Evolutionary conservation across 2,113 vertebrate species (phyloP).

Genomic region (Nesogale talazaci): DNA sequence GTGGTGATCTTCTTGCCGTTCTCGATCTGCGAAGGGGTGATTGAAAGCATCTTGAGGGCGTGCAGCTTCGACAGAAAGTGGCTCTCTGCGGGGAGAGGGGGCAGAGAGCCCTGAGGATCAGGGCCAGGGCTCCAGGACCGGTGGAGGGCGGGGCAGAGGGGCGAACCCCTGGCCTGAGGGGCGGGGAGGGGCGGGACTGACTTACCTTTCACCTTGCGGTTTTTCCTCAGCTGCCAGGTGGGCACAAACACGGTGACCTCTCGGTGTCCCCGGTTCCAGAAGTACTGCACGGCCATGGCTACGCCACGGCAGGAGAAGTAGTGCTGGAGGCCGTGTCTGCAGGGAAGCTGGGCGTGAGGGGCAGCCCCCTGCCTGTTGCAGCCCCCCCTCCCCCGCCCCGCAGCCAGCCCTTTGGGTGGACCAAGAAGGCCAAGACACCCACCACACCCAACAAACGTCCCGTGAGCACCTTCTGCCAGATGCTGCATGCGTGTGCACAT

Average conservation of each 20-base stretch:
- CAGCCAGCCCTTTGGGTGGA: not conserved
- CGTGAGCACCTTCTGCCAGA: not conserved
- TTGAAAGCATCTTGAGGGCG: conserved; percentile 89
- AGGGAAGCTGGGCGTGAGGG: not conserved
- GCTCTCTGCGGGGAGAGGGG: conserved; percentile 85
- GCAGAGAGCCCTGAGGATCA: conserved; percentile 1
- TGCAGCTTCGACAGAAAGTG: conserved; percentile 89
- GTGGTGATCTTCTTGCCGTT: conserved; percentile 90
- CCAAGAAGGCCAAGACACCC: not conserved
- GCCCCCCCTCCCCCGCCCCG: not conserved
- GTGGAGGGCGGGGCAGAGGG: not conserved
- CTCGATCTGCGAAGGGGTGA: conserved; percentile 92
- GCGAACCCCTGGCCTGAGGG: not conserved
- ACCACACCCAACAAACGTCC: not conserved
- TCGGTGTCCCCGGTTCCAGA: conserved; percentile 93
- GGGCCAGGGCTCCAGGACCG: not conserved
- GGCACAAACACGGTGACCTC: conserved; percentile 90
- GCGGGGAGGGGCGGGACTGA: accelerated
- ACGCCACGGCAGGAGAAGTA: conserved; percentile 95
- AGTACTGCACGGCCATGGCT: conserved; percentile 92
- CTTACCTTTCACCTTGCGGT: conserved; percentile 89
- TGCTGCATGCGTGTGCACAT: not conserved
- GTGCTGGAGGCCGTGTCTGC: conserved; percentile 90
- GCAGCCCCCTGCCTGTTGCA: not conserved
- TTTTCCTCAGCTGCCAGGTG: conserved; percentile 90